Conservation (phyloP, 2,888 invertebrate species). For the Troides aeacus region DNA sequence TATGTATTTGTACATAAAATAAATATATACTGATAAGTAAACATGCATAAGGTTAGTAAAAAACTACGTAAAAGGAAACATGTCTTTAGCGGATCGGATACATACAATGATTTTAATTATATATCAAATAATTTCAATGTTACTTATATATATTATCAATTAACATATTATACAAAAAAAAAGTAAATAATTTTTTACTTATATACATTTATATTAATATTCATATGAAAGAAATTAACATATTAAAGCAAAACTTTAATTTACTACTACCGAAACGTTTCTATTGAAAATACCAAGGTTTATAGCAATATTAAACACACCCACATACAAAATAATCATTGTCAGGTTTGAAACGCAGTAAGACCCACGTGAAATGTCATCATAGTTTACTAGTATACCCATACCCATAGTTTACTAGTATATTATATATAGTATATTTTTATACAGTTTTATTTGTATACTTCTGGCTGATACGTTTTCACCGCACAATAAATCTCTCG, state of each 20-base stretch:
- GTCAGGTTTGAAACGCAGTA: not conserved
- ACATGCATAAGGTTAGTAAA: too few relatives aligned
- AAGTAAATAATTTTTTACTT: too few relatives aligned
- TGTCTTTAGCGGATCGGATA: too few relatives aligned
- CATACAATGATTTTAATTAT: too few relatives aligned
- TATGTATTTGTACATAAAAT: too few relatives aligned
- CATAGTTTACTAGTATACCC: not conserved
- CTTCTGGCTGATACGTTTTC: not conserved
- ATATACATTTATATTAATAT: too few relatives aligned
- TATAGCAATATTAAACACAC: constrained; percentile 11
- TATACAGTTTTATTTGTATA: not conserved
- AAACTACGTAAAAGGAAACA: too few relatives aligned
- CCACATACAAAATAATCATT: not conserved
- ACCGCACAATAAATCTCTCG: constrained; percentile 5
- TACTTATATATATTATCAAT: too few relatives aligned
- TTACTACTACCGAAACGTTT: not conserved
- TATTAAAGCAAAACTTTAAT: not conserved
- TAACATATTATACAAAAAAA: too few relatives aligned
- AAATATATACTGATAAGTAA: too few relatives aligned
- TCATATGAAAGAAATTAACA: not conserved
- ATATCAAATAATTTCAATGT: too few relatives aligned
- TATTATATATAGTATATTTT: not conserved
- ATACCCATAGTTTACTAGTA: too few relatives aligned
- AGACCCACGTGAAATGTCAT: constrained; percentile 1
- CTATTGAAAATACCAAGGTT: constrained; percentile 12